Conservation (phyloP, 2,888 invertebrate genomes). For the Limnephilus auricula region DNA sequence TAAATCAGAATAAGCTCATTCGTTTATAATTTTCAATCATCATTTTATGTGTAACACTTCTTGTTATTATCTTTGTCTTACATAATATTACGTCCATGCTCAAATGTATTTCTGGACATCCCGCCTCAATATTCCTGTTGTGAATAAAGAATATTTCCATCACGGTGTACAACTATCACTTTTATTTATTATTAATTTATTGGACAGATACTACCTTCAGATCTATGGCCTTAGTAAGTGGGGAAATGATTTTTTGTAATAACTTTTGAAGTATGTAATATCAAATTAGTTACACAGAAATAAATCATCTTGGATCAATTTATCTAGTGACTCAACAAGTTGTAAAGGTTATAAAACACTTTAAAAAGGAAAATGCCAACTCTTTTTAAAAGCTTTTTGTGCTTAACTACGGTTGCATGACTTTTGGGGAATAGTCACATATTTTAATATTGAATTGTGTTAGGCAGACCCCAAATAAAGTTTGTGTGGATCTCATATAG, state of each 20-base stretch:
- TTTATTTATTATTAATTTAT: not conserved
- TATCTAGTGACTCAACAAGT: not conserved
- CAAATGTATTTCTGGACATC: not conserved
- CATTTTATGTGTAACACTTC: not conserved
- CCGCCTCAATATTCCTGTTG: not conserved
- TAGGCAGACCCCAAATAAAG: not conserved
- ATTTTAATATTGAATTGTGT: not conserved
- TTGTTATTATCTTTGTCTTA: not conserved
- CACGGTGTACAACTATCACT: not conserved
- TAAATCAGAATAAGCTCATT: not conserved
- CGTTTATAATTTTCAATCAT: not conserved
- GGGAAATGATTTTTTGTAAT: not conserved
- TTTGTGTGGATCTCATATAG: not conserved
- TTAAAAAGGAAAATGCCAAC: not conserved
- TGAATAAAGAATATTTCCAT: not conserved
- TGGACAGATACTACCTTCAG: not conserved
- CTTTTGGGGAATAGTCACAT: not conserved
- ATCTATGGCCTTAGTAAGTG: not conserved
- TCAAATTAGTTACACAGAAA: not conserved
- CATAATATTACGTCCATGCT: not conserved
- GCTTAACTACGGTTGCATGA: not conserved
- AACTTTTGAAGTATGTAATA: not conserved
- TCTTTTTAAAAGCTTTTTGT: not conserved
- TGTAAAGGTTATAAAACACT: not conserved
- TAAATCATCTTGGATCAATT: not conserved